Percentiles rank a stretch among this genome's conserved stretches.
Evolutionary conservation across 2,888 invertebrate species (phyloP).

Genomic region (Clepsis dumicolana): DNA sequence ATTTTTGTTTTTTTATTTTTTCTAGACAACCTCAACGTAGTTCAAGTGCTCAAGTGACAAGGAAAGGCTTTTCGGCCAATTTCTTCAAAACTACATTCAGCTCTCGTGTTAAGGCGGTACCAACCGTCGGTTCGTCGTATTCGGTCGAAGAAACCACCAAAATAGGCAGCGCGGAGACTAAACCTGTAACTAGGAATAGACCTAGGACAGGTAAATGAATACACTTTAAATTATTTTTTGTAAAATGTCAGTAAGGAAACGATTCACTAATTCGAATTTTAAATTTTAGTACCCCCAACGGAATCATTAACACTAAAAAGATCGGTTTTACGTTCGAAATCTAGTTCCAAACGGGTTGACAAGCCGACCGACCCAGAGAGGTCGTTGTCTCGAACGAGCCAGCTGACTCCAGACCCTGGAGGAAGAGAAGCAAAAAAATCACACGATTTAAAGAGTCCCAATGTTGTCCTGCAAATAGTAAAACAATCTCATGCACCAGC

Average conservation of each 20-base stretch:
- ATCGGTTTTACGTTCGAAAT: constrained; percentile 60
- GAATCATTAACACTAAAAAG: constrained; percentile 63
- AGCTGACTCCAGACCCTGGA: constrained; percentile 62
- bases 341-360: constrained; percentile 59
- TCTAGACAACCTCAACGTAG: constrained; percentile 59
- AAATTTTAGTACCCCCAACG: constrained; percentile 55
- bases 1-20: constrained; percentile 49
- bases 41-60: constrained; percentile 53
- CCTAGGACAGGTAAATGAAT: constrained; percentile 73
- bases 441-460: constrained; percentile 65
- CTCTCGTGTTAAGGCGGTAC: constrained; percentile 79
- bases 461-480: constrained; percentile 75
- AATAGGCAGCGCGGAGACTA: constrained; percentile 84
- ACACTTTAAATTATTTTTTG: not conserved
- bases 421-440: constrained; percentile 57
- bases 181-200: constrained; percentile 80
- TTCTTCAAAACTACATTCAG: constrained; percentile 82
- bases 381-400: constrained; percentile 61
- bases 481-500: constrained; percentile 68
- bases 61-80: constrained; percentile 71
- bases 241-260: not conserved
- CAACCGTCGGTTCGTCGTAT: constrained; percentile 59
- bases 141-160: constrained; percentile 73
- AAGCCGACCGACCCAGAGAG: constrained; percentile 65
- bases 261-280: not conserved